Evolutionary conservation across 1,140 invertebrate species (phyloP), one percentile per base, ranked within the genome.

Genomic region (Propsilocerus akamusi): DNA sequence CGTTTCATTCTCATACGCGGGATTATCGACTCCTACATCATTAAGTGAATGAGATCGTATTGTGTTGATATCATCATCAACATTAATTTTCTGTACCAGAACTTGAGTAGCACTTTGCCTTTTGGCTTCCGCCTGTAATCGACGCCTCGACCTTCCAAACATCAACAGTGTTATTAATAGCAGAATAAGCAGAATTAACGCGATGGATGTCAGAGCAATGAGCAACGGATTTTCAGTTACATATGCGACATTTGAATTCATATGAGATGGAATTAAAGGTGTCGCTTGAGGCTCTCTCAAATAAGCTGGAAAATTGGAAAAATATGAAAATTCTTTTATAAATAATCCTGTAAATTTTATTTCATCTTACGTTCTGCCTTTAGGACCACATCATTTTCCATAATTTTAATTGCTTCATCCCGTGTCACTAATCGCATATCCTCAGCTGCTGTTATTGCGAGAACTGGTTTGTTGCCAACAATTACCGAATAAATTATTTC

Each of bases 341-440:
- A 47, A 49, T 25, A 49, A 47, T 26, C 17, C 6, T 49, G 26
- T 30, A 12, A 22, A 25, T 37, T 10, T 52, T 34, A 37, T n/a
- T 7, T 4, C 2, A 49, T 64, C 75, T 78, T 70, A 88, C 84
- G 84, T 71, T 86, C 81, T 48, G 84, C 83, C 67, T 86, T 86
- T 51, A 83, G 81, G 12, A 82, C 74, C n/a, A 86, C 76, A 0
- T 81, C 72, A 30, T 77, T 77, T 6, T 82, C 83, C 25, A 87
- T 66, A 52, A 81, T 77, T n/a, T 71, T 67, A 0, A 74, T 73
- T 1, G 84, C 83, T 62, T 88, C 85, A 8, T 74, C 74, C 28
- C 83, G 76, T 0, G 76, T 74, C 3, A 88, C 72, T 5, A 86
- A 65, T 32, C 73, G 68, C 83, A 88, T 87, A 56, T 87, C 85